Evolutionary conservation across 2,797 vertebrate species (phyloP), one percentile per base, ranked within the genome.

Genomic region (Tauraco hartlaubi): DNA sequence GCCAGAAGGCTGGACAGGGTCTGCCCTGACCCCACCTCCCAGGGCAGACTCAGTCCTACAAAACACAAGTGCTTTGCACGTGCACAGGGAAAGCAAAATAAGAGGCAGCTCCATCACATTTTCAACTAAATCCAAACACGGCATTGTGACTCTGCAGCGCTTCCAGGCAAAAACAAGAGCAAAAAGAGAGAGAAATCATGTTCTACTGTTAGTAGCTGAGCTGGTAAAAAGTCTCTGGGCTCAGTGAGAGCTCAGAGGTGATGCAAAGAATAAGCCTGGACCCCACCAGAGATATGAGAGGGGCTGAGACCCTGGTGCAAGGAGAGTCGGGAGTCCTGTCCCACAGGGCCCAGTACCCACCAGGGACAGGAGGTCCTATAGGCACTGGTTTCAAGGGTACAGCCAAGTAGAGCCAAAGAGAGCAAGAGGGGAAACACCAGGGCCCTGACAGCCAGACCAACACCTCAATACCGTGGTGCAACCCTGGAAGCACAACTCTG

Each of bases 1-100:
- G 18, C 41, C 68, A 63, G 26, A n/a, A 61, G 67, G 48, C 23
- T 79, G 56, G 16, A 56, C 75, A 56, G 20, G 44, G 37, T 12
- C 22, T 41, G 76, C 23, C 39, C 49, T 0, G 1, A 71, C 19
- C 41, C 37, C 5, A 0, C 33, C 15, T 44, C 4, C 58, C 71
- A 41, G 55, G 58, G 68, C 23, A 83, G 41, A 26, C 7, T 23
- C 54, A 39, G 19, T 28, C 56, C 33, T 0, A 15, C 9, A 26
- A 44, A 80, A 61, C 46, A 39, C 25, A 83, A 85, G 26, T 37
- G 14, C 51, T 72, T 85, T 55, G 15, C 3, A 5, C 17, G 1
- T 8, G 51, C 15, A 39, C 6, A 46, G 31, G 22, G 43, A 81
- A 80, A 88, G 64, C 12, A 64, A 73, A 92, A 59, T 28, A 23